Base-by-base conservation (phyloP, 1,140 invertebrate genomes). In the Drosophila lowei region DNA sequence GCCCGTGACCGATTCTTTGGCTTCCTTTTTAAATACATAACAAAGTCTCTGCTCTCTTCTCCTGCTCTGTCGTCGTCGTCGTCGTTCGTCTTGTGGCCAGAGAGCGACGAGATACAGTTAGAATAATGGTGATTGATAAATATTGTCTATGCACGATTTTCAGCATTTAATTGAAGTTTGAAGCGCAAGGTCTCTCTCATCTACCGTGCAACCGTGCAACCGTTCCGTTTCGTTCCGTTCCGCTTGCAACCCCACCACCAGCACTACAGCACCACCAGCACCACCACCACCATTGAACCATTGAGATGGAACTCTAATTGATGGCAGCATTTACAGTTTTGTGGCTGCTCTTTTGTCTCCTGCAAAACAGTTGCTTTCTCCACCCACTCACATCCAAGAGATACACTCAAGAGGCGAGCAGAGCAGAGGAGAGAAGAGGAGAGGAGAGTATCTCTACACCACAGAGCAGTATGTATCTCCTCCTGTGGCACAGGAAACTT, bases 91-190 rank as follows among this genome's bases (percentile, higher is more conserved):
- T 75, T 54, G n/a, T 30, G 58, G 28, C 47, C 25, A 52, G 34
- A 38, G 34, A 56, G 30, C 53, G 38, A 25, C 42, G 5, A 65
- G 57, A 79, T 62, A 81, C 83, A 78, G 81, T 83, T 86, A 88
- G 84, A 86, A 88, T 86, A 86, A 86, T 86, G 81, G 83, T 86
- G 81, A 86, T 86, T 86, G 84, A 86, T 86, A 86, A 88, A 86
- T 86, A 86, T 88, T 77, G 78, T 83, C 83, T 78, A 86, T 72
- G 81, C 81, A 86, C 81, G 81, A 86, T 62, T 86, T 63, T 65
- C 72, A 62, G 53, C 47, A 63, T 88, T 88, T 86, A 86, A 86
- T 86, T 86, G 77, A 86, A 86, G 83, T 85, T 75, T 81, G 53
- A 80, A 81, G 77, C 77, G 78, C 72, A 81, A 81, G 72, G 77